Evolutionary conservation across 1,140 invertebrate genomes (phyloP), one percentile per base, ranked within the genome.

Genomic region (Pristionchus pacificus): DNA sequence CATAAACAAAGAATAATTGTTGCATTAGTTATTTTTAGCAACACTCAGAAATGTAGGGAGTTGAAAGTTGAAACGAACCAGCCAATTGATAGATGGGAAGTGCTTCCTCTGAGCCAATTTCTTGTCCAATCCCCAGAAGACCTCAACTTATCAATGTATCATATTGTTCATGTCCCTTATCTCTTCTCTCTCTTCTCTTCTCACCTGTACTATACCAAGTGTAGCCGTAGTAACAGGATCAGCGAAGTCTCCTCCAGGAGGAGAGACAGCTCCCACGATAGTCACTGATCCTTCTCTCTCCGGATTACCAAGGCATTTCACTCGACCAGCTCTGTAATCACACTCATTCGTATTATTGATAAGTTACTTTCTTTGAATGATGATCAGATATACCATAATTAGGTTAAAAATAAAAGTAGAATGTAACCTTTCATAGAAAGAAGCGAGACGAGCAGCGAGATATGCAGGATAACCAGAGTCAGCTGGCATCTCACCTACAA

Each of bases 151-250:
- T 49, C 19, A 6, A 49, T 10, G 19, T 10, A 49, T 6, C 19
- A 49, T 49, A 49, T 49, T 19, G 38, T 10, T 19, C 38, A 49
- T 49, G 38, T 49, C 6, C 6, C 6, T 49, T 49, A 10, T 49
- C 38, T 6, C 38, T 19, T 19, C 38, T 49, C 6, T 19, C 19
- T 49, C 38, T 49, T 6, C 38, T 10, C 6, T 6, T 49, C 6
- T 49, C 19, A 49, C 38, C 87, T 98, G 95, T n/a, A 97, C 95
- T 84, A 98, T 97, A 89, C 93, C 93, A 60, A 98, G 88, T 27
- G 95, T 98, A 68, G 95, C 95, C 6, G 95, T 93, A 2, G 95
- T 98, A n/a, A 98, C 96, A 71, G 96, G 95, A 89, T 98, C 96
- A 29, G 96, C 97, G 88, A 98, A 98, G 86, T 98, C 96, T 89